Percentiles rank a stretch among this genome's conserved stretches.
phyloP scores from a whole-genome alignment of 1,140 invertebrate genomes.

The Lutraria rhynchaena region DNA sequence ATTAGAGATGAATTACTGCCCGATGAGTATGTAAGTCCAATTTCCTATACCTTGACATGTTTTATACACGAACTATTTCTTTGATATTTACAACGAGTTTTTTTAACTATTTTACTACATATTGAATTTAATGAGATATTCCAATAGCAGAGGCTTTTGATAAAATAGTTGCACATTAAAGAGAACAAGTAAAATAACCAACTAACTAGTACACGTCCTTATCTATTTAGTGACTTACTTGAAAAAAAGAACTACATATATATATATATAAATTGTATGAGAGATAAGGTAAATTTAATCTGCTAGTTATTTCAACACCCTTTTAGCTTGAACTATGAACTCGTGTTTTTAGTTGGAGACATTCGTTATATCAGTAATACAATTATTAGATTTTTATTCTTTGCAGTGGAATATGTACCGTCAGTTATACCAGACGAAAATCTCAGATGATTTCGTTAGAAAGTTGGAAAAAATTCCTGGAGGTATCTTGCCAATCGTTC shows the following conservation, averaged over 20 bases:
- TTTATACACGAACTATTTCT: background rate
- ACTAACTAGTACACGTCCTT: too few species aligned
- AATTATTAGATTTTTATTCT: background rate
- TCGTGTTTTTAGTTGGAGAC: too few species aligned
- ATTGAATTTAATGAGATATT: background rate
- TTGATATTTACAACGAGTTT: background rate
- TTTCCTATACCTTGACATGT: background rate
- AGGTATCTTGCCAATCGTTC: conserved; percentile 44
- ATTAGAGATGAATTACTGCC: conserved; percentile 20
- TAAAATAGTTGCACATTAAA: background rate
- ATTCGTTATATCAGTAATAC: too few species aligned
- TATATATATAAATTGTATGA: too few species aligned
- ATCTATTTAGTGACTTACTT: too few species aligned
- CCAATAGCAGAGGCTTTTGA: background rate
- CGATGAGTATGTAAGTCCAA: conserved; percentile 25
- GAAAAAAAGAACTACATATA: too few species aligned
- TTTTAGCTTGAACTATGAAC: too few species aligned
- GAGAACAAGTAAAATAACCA: background rate
- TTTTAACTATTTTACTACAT: background rate
- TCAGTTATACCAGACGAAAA: conserved; percentile 46
- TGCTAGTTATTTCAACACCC: too few species aligned
- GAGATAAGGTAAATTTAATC: too few species aligned
- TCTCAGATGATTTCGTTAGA: conserved; percentile 28
- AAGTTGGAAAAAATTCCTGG: conserved; percentile 41
- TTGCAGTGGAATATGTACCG: conserved; percentile 54